Percentiles rank a stretch among this genome's conserved stretches.
These are phyloP conservation scores for Esperia sulphurella DNA, from an alignment of 2,888 invertebrate species.

Conservation along the genomic window DNA sequence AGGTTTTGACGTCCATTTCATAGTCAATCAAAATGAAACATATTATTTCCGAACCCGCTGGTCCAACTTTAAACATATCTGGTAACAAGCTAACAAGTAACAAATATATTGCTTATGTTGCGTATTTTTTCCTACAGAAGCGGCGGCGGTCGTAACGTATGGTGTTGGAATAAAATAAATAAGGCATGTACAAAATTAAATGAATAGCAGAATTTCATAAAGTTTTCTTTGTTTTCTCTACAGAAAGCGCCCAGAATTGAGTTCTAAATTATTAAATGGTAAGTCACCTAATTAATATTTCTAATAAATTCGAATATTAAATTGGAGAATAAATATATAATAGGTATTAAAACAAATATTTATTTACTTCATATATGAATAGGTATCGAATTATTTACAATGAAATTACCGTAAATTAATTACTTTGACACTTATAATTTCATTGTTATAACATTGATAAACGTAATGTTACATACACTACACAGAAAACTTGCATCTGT, in stretches of 20 bases:
- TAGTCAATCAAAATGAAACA: too few relatives aligned
- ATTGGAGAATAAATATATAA: conserved; percentile 31
- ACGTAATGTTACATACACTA: conserved; percentile 69
- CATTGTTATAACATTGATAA: conserved; percentile 74
- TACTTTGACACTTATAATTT: conserved; percentile 64
- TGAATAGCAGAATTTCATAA: neutral
- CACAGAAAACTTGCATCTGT: conserved; percentile 77
- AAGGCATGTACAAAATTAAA: neutral
- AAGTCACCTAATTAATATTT: conserved; percentile 11
- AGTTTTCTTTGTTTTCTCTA: conserved; percentile 20
- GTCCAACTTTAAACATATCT: neutral
- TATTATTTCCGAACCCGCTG: too few relatives aligned
- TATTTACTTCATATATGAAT: conserved; percentile 75
- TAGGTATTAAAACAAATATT: conserved; percentile 76
- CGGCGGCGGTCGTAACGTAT: conserved; percentile 17
- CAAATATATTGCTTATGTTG: conserved; percentile 7
- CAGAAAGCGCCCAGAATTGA: conserved; percentile 36
- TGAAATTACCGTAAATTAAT: conserved; percentile 70
- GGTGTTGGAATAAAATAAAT: conserved; percentile 11
- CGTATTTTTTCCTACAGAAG: conserved; percentile 24
- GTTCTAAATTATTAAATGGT: conserved; percentile 23
- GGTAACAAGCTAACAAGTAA: neutral
- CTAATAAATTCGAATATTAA: too few relatives aligned
- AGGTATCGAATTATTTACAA: conserved; percentile 78
- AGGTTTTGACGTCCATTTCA: too few relatives aligned